Percentiles rank a stretch among this genome's conserved stretches.
These are phyloP conservation scores for Thaumatotibia leucotreta DNA, from an alignment of 1,140 invertebrate species.

Conservation along the genomic window DNA sequence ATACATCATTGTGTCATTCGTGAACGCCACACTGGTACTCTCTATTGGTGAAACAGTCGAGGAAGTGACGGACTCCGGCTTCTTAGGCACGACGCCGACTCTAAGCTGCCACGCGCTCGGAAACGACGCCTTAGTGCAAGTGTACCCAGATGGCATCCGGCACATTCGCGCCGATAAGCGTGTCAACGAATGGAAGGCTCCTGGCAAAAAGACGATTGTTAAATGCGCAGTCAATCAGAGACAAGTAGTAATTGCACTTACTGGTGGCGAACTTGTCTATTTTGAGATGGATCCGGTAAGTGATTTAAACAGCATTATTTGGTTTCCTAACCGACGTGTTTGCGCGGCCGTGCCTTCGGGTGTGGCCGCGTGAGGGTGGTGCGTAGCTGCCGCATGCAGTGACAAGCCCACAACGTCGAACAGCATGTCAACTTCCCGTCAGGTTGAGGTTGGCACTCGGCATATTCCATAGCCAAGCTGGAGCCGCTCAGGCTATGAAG, in stretches of 20 bases:
- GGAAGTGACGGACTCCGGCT: conserved; percentile 99
- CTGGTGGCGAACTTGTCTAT: conserved; percentile 98
- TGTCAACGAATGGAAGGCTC: conserved; percentile 99
- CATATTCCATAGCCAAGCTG: conserved; percentile 75
- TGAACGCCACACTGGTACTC: conserved; percentile 98
- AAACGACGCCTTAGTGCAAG: conserved; percentile 98
- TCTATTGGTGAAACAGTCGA: conserved; percentile 99
- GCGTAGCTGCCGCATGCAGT: conserved; percentile 65
- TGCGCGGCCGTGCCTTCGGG: conserved; percentile 46
- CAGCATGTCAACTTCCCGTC: conserved; percentile 50
- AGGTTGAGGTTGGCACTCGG: conserved; percentile 60
- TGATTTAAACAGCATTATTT: conserved; percentile 36
- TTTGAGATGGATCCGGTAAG: conserved; percentile 99
- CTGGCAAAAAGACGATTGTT: conserved; percentile 97
- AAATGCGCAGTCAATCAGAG: conserved; percentile 99
- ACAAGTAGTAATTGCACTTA: conserved; percentile 98
- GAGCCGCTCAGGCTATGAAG: conserved; percentile 66
- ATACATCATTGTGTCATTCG: conserved; percentile 99
- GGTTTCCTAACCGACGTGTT: conserved; percentile 50
- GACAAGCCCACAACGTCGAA: conserved; percentile 66
- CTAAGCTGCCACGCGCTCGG: conserved; percentile 97
- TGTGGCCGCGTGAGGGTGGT: conserved; percentile 45
- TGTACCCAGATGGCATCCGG: conserved; percentile 98
- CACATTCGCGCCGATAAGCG: conserved; percentile 98
- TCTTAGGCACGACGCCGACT: conserved; percentile 98